These are phyloP conservation scores for Eumacrocentrus americanus DNA, from an alignment of 2,888 invertebrate species.

Conservation along the genomic window DNA sequence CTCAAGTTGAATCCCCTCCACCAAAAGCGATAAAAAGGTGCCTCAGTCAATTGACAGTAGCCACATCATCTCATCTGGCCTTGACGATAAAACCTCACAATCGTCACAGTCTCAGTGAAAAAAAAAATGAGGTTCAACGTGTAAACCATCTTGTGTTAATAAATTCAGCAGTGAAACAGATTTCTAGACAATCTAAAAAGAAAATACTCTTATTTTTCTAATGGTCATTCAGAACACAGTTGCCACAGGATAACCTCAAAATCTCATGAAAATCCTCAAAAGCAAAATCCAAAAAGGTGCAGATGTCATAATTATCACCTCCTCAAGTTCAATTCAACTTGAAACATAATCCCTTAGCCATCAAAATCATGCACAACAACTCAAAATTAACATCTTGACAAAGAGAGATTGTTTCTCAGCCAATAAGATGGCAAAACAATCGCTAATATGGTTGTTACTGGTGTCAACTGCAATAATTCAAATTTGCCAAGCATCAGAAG, in stretches of 20 bases:
- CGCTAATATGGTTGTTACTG: slow-evolving; percentile 42
- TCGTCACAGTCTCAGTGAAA: slow-evolving; percentile 3
- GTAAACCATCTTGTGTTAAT: not conserved
- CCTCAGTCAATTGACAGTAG: slow-evolving; percentile 41
- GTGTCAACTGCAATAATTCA: not conserved
- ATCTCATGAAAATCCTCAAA: not conserved
- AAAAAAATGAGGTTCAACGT: slow-evolving; percentile 4
- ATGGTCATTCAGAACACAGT: too few relatives aligned
- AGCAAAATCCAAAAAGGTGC: not conserved
- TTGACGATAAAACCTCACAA: slow-evolving; percentile 42
- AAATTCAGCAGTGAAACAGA: not conserved
- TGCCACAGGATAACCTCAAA: too few relatives aligned
- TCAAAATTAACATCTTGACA: slow-evolving; percentile 51
- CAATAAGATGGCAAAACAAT: slow-evolving; percentile 45
- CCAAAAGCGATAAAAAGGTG: slow-evolving; percentile 27
- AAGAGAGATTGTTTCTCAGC: slow-evolving; percentile 34
- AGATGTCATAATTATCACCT: not conserved
- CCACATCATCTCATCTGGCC: slow-evolving; percentile 50
- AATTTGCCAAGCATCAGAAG: slow-evolving; percentile 37
- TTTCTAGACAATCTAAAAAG: not conserved
- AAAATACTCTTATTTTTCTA: not conserved
- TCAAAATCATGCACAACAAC: slow-evolving; percentile 43
- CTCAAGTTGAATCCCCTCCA: not conserved
- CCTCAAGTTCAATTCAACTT: not conserved
- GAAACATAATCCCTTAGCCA: not conserved